Percentiles rank a stretch among this genome's conserved stretches.
Conservation (phyloP, 2,888 invertebrate genomes). For the Pterostichus madidus region DNA sequence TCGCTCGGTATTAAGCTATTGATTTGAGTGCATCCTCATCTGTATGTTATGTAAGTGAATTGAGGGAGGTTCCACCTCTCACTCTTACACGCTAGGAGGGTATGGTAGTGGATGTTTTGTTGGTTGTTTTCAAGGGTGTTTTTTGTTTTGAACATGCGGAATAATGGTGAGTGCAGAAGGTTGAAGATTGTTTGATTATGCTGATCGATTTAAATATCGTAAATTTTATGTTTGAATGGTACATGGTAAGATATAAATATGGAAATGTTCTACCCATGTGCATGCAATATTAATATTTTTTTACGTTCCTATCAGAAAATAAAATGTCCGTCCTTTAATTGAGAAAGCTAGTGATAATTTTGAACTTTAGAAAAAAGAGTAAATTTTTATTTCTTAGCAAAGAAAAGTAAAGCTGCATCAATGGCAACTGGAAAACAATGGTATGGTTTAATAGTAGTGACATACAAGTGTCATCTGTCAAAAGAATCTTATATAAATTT, state of each 20-base stretch:
- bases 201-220: constrained; percentile 24
- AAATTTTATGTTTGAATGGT: constrained; percentile 2
- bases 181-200: constrained; percentile 30
- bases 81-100: background rate
- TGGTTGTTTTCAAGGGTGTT: background rate
- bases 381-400: no score
- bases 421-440: no score
- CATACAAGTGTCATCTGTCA: no score
- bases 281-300: background rate
- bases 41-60: background rate
- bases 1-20: constrained; percentile 41
- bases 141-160: constrained; percentile 36
- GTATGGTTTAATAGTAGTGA: no score
- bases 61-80: background rate
- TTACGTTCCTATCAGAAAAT: no score
- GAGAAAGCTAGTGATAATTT: no score
- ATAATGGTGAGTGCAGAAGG: constrained; percentile 29
- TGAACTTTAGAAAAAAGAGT: no score
- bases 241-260: background rate
- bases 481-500: no score
- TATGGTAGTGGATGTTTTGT: background rate
- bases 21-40: constrained; percentile 32
- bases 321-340: no score
- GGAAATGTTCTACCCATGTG: constrained; percentile 9
- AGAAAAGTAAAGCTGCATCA: no score